Evolutionary conservation across 2,888 invertebrate species (phyloP).

Genomic region (Adelphocoris suturalis): DNA sequence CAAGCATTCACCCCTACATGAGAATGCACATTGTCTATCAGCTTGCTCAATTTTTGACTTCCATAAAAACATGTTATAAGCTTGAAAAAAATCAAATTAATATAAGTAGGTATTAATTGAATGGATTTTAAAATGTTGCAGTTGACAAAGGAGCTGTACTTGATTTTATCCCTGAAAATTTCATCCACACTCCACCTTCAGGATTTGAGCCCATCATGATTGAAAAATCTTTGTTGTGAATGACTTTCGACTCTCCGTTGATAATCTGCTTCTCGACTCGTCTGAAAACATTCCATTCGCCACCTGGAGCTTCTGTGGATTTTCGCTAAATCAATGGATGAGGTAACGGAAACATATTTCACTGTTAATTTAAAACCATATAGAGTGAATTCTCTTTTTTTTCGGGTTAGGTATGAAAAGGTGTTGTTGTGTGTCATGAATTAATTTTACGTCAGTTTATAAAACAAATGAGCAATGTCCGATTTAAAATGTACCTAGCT

Average conservation of each 20-base stretch:
- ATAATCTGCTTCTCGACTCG: background rate
- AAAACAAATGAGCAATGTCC: background rate
- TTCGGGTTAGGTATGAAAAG: background rate
- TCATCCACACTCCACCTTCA: constrained; percentile 88
- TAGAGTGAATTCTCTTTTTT: background rate
- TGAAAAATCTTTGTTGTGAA: constrained; percentile 96
- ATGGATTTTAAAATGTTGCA: constrained; percentile 79
- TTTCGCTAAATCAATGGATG: background rate
- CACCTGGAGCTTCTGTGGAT: background rate
- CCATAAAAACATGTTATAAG: no score
- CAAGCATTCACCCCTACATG: no score
- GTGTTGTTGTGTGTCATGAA: background rate
- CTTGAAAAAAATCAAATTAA: no score
- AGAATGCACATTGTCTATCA: no score
- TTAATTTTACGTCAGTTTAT: background rate
- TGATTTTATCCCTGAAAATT: constrained; percentile 95
- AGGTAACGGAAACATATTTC: background rate
- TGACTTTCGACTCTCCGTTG: background rate
- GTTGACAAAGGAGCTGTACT: constrained; percentile 98
- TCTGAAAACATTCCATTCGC: background rate
- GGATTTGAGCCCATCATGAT: constrained; percentile 98
- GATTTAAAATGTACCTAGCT: background rate
- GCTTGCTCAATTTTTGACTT: no score
- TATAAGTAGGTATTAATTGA: no score
- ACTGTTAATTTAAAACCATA: background rate